Percentiles rank a stretch among this genome's conserved stretches.
phyloP scores from a whole-genome alignment of 2,113 vertebrate genomes.

The Oceanodroma tethys region DNA sequence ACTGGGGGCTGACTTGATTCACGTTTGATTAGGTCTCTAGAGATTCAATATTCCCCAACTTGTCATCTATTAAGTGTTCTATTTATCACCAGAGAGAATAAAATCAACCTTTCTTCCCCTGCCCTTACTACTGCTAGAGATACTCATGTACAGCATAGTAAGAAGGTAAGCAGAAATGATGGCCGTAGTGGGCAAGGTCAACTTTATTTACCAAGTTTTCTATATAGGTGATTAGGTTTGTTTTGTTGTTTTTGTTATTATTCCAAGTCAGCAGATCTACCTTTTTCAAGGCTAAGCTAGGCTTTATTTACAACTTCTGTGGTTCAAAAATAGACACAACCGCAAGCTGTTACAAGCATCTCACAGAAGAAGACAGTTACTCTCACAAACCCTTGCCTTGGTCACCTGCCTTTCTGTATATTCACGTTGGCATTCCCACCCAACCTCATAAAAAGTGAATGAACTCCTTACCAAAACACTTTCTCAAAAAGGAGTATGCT shows the following conservation, averaged over 20 bases:
- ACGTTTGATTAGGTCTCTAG: constrained; percentile 20
- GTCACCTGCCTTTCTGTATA: neutral
- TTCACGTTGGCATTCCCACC: neutral
- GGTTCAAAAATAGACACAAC: neutral
- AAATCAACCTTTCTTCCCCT: neutral
- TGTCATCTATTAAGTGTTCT: constrained; percentile 32
- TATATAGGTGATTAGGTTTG: neutral
- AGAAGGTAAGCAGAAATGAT: neutral
- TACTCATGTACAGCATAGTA: neutral
- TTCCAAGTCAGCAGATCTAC: neutral
- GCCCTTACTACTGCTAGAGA: neutral
- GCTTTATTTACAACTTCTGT: neutral
- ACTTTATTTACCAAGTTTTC: neutral
- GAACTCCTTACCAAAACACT: neutral
- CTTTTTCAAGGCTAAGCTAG: neutral
- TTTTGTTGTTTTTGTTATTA: neutral
- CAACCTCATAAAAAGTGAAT: neutral
- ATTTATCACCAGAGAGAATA: neutral
- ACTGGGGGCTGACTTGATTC: neutral
- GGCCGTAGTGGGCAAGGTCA: neutral
- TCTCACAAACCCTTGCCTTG: neutral
- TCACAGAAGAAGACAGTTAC: neutral
- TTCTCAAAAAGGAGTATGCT: neutral
- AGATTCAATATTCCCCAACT: constrained; percentile 25
- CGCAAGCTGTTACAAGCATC: neutral